Evolutionary conservation across 2,113 vertebrate genomes (phyloP), one percentile per base, ranked within the genome.

Genomic region (Austrofundulus limnaeus): DNA sequence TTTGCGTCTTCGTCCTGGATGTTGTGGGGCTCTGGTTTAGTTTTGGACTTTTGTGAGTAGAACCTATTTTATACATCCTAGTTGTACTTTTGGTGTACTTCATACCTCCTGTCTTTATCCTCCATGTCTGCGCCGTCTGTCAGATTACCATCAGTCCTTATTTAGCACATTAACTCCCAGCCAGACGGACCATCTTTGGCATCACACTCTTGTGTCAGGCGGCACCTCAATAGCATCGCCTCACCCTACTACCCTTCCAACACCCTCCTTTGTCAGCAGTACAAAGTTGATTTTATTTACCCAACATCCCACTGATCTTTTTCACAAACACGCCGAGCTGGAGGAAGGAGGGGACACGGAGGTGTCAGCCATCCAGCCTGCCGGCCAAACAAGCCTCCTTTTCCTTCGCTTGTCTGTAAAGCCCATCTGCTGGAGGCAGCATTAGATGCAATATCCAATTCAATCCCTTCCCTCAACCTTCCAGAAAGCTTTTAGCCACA

Each of bases 401-500:
- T n/a, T 53, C 73, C 77, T 79, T 78, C 65, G 74, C 69, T 72
- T 54, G 2, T 66, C 69, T 76, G 69, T 81, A 89, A 88, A 89
- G 78, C 85, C 87, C 89, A 79, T 89, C 86, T 87, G 82, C 83
- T 84, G 79, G 83, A 87, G 78, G 79, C 81, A 82, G 84, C 80
- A 87, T 89, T 89, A 94, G 93, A 93, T 89, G 94, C 93, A 95
- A 94, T 94, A 94, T 94, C 93, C 94, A 94, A 96, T 95, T 94
- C 94, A 95, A 96, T 95, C 94, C 85, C 83, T 90, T 87, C 75
- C 87, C 74, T 89, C 87, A 86, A 85, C 80, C 91, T 92, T 93
- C 90, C 84, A 91, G 91, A 92, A 94, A 94, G 94, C 94, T 95
- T 94, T 95, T 95, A 94, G 95, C 94, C 93, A 94, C 93, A 94